Percentiles rank a stretch among this genome's conserved stretches.
These are phyloP conservation scores for Drosophila nigricruria DNA, from an alignment of 2,888 invertebrate species.

Conservation along the genomic window DNA sequence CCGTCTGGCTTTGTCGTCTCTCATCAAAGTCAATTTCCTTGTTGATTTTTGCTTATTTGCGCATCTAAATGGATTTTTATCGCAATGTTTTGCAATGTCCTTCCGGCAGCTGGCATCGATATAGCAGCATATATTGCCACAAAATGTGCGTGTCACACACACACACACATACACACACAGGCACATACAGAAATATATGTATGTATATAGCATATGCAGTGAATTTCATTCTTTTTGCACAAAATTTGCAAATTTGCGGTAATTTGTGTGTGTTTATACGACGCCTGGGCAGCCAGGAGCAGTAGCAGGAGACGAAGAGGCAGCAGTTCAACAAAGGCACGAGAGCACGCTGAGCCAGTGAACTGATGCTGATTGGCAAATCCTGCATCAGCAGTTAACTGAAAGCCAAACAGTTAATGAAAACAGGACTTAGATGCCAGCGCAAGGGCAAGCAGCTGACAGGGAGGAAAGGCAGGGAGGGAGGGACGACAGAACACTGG, in stretches of 20 bases:
- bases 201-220: background rate
- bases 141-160: conserved; percentile 46
- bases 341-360: conserved; percentile 22
- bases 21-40: conserved; percentile 80
- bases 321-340: conserved; percentile 1
- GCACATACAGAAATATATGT: fast-evolving
- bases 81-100: conserved; percentile 80
- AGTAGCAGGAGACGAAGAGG: background rate
- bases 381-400: conserved; percentile 75
- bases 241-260: conserved; percentile 68
- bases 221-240: conserved; percentile 21
- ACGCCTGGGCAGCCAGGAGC: conserved; percentile 24
- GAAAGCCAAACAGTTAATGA: conserved; percentile 68
- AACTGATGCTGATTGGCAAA: conserved; percentile 76
- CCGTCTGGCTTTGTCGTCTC: conserved; percentile 40
- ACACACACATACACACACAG: conserved; percentile 20
- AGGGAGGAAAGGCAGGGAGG: background rate
- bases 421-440: conserved; percentile 40
- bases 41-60: conserved; percentile 82
- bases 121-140: conserved; percentile 46
- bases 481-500: background rate
- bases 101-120: conserved; percentile 72
- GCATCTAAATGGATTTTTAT: conserved; percentile 81
- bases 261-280: conserved; percentile 62
- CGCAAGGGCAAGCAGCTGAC: background rate